Conservation (phyloP, 2,113 vertebrate genomes). For the Leptobrachium leishanense region DNA sequence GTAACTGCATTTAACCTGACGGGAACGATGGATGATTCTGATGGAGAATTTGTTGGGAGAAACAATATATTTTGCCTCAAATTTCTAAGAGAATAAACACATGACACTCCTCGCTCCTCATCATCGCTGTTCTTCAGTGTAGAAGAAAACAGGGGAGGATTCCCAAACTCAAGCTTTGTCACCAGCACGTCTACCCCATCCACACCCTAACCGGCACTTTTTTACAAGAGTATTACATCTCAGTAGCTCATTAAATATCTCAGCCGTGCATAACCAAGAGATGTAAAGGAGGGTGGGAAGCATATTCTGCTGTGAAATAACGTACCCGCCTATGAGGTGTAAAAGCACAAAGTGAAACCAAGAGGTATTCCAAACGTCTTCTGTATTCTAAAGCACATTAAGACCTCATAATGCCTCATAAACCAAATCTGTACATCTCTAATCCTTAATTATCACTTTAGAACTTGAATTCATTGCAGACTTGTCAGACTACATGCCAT, state of each 20-base stretch:
- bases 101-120: neutral
- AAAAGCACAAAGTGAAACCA: neutral
- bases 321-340: neutral
- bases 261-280: slow-evolving; percentile 6
- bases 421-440: too few relatives aligned
- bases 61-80: too few relatives aligned
- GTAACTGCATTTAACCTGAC: too few relatives aligned
- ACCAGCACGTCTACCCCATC: slow-evolving; percentile 5
- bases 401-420: too few relatives aligned
- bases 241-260: slow-evolving; percentile 17
- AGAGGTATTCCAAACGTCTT: too few relatives aligned
- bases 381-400: too few relatives aligned
- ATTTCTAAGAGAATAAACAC: too few relatives aligned
- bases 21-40: too few relatives aligned
- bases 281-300: neutral
- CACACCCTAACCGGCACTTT: slow-evolving; percentile 27
- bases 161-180: neutral
- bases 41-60: too few relatives aligned
- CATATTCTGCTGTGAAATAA: neutral
- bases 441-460: too few relatives aligned
- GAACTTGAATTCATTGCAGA: too few relatives aligned
- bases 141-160: slow-evolving; percentile 7
- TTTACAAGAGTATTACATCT: slow-evolving; percentile 15
- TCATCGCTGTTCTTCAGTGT: neutral
- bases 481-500: too few relatives aligned